Evolutionary conservation across 2,888 invertebrate species (phyloP).

Genomic region (Dysmachus trigonus): DNA sequence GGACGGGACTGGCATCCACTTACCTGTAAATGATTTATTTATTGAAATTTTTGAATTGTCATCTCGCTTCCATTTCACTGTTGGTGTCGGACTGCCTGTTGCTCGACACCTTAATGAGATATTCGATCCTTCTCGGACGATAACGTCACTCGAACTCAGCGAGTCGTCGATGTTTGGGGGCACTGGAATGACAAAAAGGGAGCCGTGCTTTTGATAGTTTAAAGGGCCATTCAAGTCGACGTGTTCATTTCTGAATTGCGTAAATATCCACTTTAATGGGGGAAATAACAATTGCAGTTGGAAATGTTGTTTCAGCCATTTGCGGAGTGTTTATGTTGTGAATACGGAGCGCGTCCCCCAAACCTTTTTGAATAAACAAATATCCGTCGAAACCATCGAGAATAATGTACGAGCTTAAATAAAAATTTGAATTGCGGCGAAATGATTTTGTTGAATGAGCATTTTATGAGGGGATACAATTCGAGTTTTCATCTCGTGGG

Average conservation of each 20-base stretch:
- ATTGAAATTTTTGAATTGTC: slow-evolving; percentile 87
- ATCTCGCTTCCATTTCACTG: slow-evolving; percentile 91
- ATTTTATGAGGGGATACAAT: not conserved
- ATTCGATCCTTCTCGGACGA: slow-evolving; percentile 88
- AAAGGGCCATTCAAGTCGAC: not conserved
- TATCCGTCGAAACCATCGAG: not conserved
- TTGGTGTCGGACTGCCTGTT: slow-evolving; percentile 86
- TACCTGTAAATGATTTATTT: slow-evolving; percentile 84
- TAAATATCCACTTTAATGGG: not conserved
- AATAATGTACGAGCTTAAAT: not conserved
- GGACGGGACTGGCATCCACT: slow-evolving; percentile 51
- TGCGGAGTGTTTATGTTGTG: not conserved
- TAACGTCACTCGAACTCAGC: slow-evolving; percentile 85
- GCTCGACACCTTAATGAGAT: slow-evolving; percentile 89
- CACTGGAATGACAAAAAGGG: slow-evolving; percentile 68
- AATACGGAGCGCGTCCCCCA: not conserved
- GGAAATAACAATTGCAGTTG: not conserved
- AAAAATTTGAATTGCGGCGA: not conserved
- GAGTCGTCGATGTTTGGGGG: slow-evolving; percentile 93
- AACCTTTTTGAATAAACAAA: not conserved
- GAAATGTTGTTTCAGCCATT: not conserved
- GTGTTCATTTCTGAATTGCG: not conserved
- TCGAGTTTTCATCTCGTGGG: not conserved
- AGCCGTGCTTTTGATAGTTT: not conserved
- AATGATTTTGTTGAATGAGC: not conserved